phyloP scores from a whole-genome alignment of 2,888 invertebrate species.

The Spilarctia lutea region DNA sequence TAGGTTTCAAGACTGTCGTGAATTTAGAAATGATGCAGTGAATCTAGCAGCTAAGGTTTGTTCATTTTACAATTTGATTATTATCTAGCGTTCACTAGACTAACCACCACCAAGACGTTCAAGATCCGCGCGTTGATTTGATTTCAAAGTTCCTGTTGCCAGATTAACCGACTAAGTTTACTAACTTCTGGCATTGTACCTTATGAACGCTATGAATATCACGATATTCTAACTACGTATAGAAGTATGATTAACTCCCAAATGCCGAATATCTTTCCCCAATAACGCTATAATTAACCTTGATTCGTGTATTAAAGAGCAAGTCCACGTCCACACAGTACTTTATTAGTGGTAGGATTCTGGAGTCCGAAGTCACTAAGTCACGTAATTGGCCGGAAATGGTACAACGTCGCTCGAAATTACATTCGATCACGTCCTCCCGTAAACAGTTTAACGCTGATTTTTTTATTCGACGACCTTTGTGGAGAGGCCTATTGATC shows the following conservation, averaged over 20 bases:
- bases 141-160: conserved; percentile 8
- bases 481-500: conserved; percentile 53
- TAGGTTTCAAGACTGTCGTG: conserved; percentile 19
- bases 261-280: conserved; percentile 37
- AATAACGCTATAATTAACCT: conserved; percentile 60
- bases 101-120: neutral
- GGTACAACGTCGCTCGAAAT: conserved; percentile 70
- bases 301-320: conserved; percentile 50
- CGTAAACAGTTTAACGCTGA: conserved; percentile 76
- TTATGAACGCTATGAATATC: neutral
- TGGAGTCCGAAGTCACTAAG: conserved; percentile 65
- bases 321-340: conserved; percentile 27
- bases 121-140: conserved; percentile 1
- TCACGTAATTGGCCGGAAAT: conserved; percentile 78
- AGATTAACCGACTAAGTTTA: conserved; percentile 3
- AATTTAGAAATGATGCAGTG: conserved; percentile 23
- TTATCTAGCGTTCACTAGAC: conserved; percentile 4
- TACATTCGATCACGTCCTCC: conserved; percentile 74
- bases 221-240: neutral
- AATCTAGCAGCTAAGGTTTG: conserved; percentile 36
- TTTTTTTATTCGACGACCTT: conserved; percentile 64
- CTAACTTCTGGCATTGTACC: neutral
- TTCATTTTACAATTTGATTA: conserved; percentile 46
- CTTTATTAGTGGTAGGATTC: conserved; percentile 55
- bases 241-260: conserved; percentile 11